phyloP scores from a whole-genome alignment of 2,888 invertebrate species.

The Cephonodes hylas region DNA sequence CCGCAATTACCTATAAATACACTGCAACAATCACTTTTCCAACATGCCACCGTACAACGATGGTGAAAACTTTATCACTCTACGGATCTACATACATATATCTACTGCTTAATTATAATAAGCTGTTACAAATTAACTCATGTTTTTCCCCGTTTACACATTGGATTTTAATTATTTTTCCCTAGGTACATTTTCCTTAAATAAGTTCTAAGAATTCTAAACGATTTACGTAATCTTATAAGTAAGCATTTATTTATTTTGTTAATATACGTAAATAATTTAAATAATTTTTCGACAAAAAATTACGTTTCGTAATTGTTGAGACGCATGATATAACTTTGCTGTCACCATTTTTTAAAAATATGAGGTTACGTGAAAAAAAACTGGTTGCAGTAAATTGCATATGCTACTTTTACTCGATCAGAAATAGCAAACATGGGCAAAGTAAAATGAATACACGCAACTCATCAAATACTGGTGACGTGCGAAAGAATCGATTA shows the following conservation, averaged over 20 bases:
- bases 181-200: neutral
- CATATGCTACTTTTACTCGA: neutral
- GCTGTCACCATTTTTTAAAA: neutral
- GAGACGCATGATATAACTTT: neutral
- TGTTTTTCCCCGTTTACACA: neutral
- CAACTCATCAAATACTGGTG: neutral
- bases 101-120: neutral
- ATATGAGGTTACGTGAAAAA: neutral
- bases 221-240: neutral
- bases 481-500: neutral
- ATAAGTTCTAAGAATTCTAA: neutral
- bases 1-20: neutral
- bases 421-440: neutral
- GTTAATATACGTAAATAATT: too few species aligned
- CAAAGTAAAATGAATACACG: neutral
- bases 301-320: neutral
- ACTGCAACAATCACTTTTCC: conserved; percentile 5
- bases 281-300: too few species aligned
- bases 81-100: neutral
- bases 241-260: too few species aligned
- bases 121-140: neutral
- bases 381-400: neutral
- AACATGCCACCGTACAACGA: neutral
- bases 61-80: neutral
- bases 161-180: neutral